Percentiles rank a stretch among this genome's conserved stretches.
Evolutionary conservation across 1,140 invertebrate species (phyloP).

Genomic region (Pantala flavescens): DNA sequence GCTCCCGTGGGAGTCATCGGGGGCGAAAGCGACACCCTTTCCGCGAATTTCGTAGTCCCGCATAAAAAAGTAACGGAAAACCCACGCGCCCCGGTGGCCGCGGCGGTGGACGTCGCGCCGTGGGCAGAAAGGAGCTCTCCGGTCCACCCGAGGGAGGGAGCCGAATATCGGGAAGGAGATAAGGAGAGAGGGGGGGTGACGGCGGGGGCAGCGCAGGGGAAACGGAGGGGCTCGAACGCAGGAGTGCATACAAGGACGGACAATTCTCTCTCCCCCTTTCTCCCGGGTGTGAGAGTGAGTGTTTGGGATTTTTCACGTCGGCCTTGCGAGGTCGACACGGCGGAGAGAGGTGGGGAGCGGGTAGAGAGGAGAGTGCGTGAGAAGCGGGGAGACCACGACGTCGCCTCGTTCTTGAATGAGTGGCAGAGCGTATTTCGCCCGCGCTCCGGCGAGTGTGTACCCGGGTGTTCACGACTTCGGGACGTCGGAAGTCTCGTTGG

Average conservation of each 20-base stretch:
- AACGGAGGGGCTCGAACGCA: background rate
- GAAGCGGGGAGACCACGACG: background rate
- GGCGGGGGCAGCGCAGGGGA: background rate
- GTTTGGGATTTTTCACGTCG: slow-evolving; percentile 8
- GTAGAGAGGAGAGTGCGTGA: background rate
- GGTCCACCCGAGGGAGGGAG: too few species aligned
- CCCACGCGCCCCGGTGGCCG: too few species aligned
- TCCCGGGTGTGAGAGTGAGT: background rate
- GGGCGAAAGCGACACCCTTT: too few species aligned
- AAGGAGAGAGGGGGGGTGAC: background rate
- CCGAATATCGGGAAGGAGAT: background rate
- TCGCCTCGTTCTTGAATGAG: background rate
- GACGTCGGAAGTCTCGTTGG: background rate
- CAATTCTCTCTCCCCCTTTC: background rate
- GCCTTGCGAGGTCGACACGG: background rate
- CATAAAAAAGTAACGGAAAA: too few species aligned
- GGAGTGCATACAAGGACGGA: slow-evolving; percentile 7
- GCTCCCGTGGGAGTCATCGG: too few species aligned
- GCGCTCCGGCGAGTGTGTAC: background rate
- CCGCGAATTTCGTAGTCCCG: too few species aligned
- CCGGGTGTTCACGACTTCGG: background rate
- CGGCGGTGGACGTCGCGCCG: too few species aligned
- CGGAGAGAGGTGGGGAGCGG: too few species aligned
- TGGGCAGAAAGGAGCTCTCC: too few species aligned
- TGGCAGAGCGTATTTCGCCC: background rate